Conservation (phyloP, 2,888 invertebrate species). For the Invenusta paracnida region DNA sequence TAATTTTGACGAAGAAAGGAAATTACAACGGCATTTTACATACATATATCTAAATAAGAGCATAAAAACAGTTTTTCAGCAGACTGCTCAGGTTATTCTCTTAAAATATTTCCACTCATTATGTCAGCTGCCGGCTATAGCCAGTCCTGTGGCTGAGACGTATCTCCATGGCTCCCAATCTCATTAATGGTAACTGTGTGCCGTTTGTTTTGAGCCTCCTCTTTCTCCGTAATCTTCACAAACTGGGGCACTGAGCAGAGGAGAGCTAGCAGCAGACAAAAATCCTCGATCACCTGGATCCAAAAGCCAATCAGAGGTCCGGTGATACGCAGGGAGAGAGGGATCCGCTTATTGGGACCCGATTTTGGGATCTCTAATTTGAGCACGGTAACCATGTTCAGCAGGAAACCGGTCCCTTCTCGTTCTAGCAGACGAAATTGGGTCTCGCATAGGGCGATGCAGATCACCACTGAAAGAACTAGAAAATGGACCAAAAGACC, state of each 20-base stretch:
- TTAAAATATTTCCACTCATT: too few relatives aligned
- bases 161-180: too few relatives aligned
- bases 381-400: neutral
- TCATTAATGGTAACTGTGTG: too few relatives aligned
- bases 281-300: neutral
- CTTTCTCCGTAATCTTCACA: neutral
- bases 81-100: too few relatives aligned
- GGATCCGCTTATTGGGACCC: neutral
- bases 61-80: too few relatives aligned
- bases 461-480: constrained; percentile 6
- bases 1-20: too few relatives aligned
- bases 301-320: neutral
- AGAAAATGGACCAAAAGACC: too few relatives aligned
- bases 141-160: too few relatives aligned
- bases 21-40: too few relatives aligned
- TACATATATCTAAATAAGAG: too few relatives aligned
- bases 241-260: neutral
- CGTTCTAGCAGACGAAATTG: neutral
- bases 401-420: neutral
- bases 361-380: neutral
- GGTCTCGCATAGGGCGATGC: neutral
- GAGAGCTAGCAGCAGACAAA: neutral
- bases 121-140: too few relatives aligned
- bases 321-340: neutral
- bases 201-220: neutral